These are phyloP conservation scores for Latrodectus elegans DNA, from an alignment of 2,888 invertebrate species.

Conservation along the genomic window DNA sequence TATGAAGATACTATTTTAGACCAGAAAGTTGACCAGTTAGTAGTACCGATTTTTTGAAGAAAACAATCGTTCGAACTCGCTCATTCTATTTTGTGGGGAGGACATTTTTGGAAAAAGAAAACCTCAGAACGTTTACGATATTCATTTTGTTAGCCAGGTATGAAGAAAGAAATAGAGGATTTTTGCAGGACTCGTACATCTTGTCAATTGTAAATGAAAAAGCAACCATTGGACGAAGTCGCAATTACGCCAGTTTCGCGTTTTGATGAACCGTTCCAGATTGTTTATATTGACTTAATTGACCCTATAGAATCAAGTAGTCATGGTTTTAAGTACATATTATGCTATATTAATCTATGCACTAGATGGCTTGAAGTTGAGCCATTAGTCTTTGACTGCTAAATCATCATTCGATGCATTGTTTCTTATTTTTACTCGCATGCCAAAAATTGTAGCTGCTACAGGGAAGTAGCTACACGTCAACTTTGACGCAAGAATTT, in stretches of 20 bases:
- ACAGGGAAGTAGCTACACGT: too few relatives aligned
- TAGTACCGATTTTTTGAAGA: not conserved
- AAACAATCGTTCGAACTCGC: not conserved
- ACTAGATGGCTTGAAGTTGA: too few relatives aligned
- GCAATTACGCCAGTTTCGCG: not conserved
- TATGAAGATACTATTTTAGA: not conserved
- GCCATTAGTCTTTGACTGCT: too few relatives aligned
- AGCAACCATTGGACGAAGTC: not conserved
- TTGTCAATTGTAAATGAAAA: not conserved
- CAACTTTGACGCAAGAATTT: too few relatives aligned
- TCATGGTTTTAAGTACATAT: too few relatives aligned
- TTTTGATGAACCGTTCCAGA: not conserved
- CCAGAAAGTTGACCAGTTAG: not conserved
- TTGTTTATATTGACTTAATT: not conserved
- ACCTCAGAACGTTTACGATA: not conserved
- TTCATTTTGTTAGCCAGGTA: not conserved
- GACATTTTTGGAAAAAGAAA: not conserved
- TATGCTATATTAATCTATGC: too few relatives aligned
- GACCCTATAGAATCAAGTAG: not conserved
- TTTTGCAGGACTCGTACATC: not conserved
- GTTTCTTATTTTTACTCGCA: too few relatives aligned
- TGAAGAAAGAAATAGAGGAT: not conserved
- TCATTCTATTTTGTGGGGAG: not conserved
- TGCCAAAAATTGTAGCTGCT: too few relatives aligned
- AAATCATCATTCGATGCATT: too few relatives aligned